Evolutionary conservation across 2,113 vertebrate species (phyloP).

Genomic region (Rhineura floridana): DNA sequence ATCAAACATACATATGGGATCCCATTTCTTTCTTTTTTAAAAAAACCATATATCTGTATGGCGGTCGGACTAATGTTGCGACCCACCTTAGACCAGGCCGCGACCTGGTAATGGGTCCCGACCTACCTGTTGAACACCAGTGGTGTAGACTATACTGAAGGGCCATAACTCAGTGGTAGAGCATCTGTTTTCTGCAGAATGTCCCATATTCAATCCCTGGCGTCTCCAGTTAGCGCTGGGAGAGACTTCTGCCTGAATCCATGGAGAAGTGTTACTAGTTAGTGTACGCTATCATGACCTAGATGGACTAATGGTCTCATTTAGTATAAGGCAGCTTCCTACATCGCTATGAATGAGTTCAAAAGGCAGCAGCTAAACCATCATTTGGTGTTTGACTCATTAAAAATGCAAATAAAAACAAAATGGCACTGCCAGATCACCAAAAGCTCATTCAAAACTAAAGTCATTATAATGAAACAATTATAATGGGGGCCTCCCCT

Average conservation of each 20-base stretch:
- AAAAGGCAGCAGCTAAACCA: background rate
- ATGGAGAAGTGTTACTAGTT: background rate
- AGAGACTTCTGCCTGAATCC: background rate
- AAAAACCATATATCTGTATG: no score
- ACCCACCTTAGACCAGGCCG: no score
- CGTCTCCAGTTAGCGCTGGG: background rate
- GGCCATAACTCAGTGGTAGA: background rate
- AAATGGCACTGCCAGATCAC: slow-evolving; percentile 11
- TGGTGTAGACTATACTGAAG: no score
- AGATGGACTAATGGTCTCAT: background rate
- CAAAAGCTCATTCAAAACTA: slow-evolving; percentile 35
- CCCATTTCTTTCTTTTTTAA: no score
- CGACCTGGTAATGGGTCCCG: no score
- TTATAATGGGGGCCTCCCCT: slow-evolving; percentile 48
- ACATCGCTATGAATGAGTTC: background rate
- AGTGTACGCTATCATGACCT: background rate
- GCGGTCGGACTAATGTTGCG: no score
- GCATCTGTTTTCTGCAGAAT: background rate
- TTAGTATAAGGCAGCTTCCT: background rate
- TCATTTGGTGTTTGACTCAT: slow-evolving; percentile 19
- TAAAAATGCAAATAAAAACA: slow-evolving; percentile 31
- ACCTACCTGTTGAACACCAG: no score
- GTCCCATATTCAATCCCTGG: no score
- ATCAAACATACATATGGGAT: no score
- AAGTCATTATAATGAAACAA: slow-evolving; percentile 39